Evolutionary conservation across 2,113 vertebrate genomes (phyloP), one percentile per base, ranked within the genome.

Genomic region (Sander vitreus): DNA sequence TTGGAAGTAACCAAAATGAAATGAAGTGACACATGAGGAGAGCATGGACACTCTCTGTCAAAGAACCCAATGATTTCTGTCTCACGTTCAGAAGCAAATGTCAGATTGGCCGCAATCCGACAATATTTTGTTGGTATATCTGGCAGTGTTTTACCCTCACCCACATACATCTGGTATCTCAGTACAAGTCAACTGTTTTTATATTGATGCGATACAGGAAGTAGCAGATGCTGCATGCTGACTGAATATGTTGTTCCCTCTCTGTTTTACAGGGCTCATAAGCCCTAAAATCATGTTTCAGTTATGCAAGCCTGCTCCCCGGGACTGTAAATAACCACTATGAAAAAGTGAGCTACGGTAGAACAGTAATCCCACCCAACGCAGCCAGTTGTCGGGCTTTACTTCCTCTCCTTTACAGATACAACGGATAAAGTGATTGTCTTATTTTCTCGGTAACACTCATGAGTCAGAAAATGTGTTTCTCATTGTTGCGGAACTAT

Each of bases 1-100:
- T 85, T 82, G 82, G 84, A 92, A 88, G 54, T 79, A 90, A 84
- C 78, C 80, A 81, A 92, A 39, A 93, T 90, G 71, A 88, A 86
- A 93, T 83, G 70, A 81, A 78, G 79, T 76, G 84, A 81, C 71
- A 60, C 68, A 43, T 6, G 57, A 81, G 50, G 50, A 64, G n/a
- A n/a, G n/a, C n/a, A n/a, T n/a, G 82, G 68, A 62, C 67, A 65
- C 48, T 65, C 21, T 64, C 75, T 76, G 83, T 86, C 75, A 72
- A 55, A 65, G 23, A 73, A 72, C 68, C 50, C 27, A 0, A 1
- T 27, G 30, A 64, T 80, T 85, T 86, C 66, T 73, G 76, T 71
- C 53, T 78, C 27, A 6, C 3, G n/a, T 66, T 68, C 66, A 77
- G 78, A 73, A 88, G 69, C 58, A 75, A 86, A 87, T 80, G 84